These are phyloP conservation scores for Torymus auratus DNA, from an alignment of 2,888 invertebrate genomes.

Conservation along the genomic window DNA sequence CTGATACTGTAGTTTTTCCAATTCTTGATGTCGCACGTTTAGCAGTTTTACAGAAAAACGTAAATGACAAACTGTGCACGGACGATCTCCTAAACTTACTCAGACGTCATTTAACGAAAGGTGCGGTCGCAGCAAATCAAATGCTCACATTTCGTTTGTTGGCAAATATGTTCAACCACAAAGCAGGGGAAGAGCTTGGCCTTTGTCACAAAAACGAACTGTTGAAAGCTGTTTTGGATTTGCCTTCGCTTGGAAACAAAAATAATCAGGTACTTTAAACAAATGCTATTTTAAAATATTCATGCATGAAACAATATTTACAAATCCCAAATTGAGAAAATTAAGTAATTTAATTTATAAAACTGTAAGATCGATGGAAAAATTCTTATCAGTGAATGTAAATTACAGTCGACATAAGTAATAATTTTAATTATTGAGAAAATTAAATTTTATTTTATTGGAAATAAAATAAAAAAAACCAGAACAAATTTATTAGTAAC, in stretches of 20 bases:
- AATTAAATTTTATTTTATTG: conserved; percentile 2
- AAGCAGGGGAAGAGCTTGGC: conserved; percentile 82
- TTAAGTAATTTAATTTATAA: too few relatives aligned
- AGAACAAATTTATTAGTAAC: neutral
- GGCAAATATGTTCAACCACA: conserved; percentile 88
- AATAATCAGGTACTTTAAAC: conserved; percentile 80
- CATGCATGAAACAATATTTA: too few relatives aligned
- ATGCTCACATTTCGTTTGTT: conserved; percentile 87
- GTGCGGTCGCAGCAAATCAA: conserved; percentile 83
- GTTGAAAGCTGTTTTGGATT: conserved; percentile 78
- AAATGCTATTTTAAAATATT: too few relatives aligned
- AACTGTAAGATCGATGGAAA: too few relatives aligned
- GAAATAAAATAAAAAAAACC: conserved; percentile 4
- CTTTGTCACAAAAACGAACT: conserved; percentile 79
- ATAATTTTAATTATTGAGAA: too few relatives aligned
- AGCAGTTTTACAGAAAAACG: conserved; percentile 84
- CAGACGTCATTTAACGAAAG: conserved; percentile 75
- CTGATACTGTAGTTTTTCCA: conserved; percentile 87
- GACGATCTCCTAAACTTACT: conserved; percentile 76
- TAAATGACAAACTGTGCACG: conserved; percentile 79
- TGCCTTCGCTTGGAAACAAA: conserved; percentile 80
- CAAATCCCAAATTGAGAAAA: neutral
- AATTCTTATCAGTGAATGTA: too few relatives aligned
- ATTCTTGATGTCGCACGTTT: conserved; percentile 91
- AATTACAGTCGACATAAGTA: too few relatives aligned